Base-by-base conservation (phyloP, 2,888 invertebrate species). In the Agrilus cyanescens region DNA sequence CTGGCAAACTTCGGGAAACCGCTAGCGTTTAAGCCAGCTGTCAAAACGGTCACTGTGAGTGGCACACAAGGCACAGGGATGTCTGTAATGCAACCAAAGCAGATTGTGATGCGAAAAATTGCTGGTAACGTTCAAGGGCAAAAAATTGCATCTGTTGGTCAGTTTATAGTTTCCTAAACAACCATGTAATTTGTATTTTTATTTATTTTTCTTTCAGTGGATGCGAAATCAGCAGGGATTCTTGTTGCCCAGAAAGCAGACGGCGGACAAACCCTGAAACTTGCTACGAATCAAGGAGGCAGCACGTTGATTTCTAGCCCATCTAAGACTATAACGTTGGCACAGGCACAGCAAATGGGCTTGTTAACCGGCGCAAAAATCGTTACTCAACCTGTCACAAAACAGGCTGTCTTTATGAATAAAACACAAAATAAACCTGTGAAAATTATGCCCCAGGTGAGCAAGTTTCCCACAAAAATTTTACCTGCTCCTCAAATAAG, bases 381-480 rank as follows among this genome's bases (percentile, higher is more conserved):
- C 25, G 46, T 75, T 38, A 44, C 74, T 15, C 61, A 70, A 29
- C 65, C 70, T 7, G 67, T 71, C 1, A 60, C 55, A 1, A 74
- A 73, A 47, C 69, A 70, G 49, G 66, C 67, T 4, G 55, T 65
- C n/a, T 44, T 57, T n/a, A 45, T 66, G 4, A 64, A 60, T 39
- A 66, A 66, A 48, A 47, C 51, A 20, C 53, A 54, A 50, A 42
- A 59, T 38, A 67, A 66, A 53, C 56, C 61, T 6, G 58, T 67
- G 8, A 66, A 66, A 50, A 47, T 67, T 30, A 54, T 66, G 18
- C 62, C 64, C 4, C 62, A 63, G 50, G 38, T 55, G 51, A 44
- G 78, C 7, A 82, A 84, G 63, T 78, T 83, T 12, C 80, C 83
- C 0, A 72, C 82, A 25, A 83, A 80, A 66, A 75, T 85, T 50